A percentile compares a stretch with the other conserved stretches of the same genome.
Evolutionary conservation across 2,113 vertebrate species (phyloP).

Genomic region (Serilophus lunatus): DNA sequence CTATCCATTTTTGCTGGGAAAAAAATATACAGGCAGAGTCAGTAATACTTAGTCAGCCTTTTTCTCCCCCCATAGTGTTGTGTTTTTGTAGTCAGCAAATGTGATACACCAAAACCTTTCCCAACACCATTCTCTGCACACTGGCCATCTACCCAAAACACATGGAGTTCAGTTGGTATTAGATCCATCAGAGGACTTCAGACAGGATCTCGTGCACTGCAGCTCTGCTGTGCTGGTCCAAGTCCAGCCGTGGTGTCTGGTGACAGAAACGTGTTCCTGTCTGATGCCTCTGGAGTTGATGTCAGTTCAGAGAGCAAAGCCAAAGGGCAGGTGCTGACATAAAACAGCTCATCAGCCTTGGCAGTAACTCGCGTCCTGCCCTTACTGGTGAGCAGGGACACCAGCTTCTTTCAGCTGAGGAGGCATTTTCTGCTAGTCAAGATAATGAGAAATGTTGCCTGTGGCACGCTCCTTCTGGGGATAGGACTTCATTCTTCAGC

Average conservation of each 20-base stretch:
- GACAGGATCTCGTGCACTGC: accelerated
- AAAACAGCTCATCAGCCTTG: neutral
- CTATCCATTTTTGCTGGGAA: neutral
- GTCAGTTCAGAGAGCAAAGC: neutral
- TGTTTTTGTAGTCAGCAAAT: neutral
- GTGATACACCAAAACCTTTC: neutral
- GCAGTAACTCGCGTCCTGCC: neutral
- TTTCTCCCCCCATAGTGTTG: neutral
- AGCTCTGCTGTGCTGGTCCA: neutral
- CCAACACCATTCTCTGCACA: neutral
- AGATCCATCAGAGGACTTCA: neutral
- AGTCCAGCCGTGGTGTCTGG: neutral
- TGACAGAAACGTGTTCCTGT: neutral
- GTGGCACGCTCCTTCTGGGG: neutral
- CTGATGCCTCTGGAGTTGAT: neutral
- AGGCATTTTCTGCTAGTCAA: neutral
- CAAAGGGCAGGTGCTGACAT: constrained; percentile 34
- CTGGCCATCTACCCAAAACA: neutral
- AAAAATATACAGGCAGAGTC: neutral
- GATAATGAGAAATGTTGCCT: neutral
- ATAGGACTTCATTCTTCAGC: neutral
- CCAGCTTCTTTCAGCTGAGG: neutral
- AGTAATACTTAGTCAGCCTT: neutral
- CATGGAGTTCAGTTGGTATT: neutral
- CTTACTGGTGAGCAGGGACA: neutral